Evolutionary conservation across 2,888 invertebrate genomes (phyloP).

Genomic region (Myopa tessellatipennis): DNA sequence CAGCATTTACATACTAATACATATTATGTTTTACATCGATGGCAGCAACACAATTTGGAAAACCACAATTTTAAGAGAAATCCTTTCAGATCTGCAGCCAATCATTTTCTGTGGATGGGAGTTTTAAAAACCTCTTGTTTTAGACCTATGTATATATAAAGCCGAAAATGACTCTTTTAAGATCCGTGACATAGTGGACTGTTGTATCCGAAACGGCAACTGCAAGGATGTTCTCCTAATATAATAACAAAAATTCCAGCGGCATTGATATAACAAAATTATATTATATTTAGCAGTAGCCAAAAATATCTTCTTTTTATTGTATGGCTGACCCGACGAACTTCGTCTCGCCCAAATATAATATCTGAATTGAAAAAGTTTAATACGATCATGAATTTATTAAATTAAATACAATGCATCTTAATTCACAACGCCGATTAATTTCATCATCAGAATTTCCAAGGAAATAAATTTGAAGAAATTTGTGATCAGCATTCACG

Average conservation of each 20-base stretch:
- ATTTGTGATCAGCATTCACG: too few relatives aligned
- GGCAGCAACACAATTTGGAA: conserved; percentile 21
- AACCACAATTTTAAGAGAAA: neutral
- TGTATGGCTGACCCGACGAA: too few relatives aligned
- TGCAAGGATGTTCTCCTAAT: neutral
- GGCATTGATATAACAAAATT: too few relatives aligned
- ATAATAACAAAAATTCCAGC: neutral
- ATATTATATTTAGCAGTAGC: too few relatives aligned
- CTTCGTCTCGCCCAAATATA: too few relatives aligned
- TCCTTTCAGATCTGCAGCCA: conserved; percentile 3
- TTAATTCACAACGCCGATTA: too few relatives aligned
- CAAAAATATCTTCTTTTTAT: too few relatives aligned
- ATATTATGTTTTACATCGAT: conserved; percentile 20
- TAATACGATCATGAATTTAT: too few relatives aligned
- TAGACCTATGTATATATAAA: neutral
- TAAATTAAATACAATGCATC: too few relatives aligned
- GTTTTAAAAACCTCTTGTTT: neutral
- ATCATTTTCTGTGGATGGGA: neutral
- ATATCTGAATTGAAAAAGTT: too few relatives aligned
- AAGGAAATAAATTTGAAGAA: too few relatives aligned
- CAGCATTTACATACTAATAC: neutral
- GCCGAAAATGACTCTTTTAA: neutral
- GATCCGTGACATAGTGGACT: neutral
- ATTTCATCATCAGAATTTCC: too few relatives aligned
- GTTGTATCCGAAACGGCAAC: neutral